A percentile compares a stretch with the other conserved stretches of the same genome.
These are phyloP conservation scores for Himalopsyche tibetana DNA, from an alignment of 2,888 invertebrate species.

Conservation along the genomic window DNA sequence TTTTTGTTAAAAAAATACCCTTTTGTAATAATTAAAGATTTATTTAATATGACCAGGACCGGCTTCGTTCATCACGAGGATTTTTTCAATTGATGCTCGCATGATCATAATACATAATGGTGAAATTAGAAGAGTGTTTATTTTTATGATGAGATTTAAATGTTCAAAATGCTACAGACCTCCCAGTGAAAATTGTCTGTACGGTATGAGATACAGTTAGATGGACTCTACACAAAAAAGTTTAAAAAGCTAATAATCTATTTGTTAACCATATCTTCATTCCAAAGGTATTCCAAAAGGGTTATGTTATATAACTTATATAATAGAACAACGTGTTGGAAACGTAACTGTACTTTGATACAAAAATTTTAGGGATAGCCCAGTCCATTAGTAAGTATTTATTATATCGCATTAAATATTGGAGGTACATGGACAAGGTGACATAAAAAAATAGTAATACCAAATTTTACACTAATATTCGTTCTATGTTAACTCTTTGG, in stretches of 20 bases:
- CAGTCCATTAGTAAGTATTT: slow-evolving; percentile 15
- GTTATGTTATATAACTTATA: slow-evolving; percentile 21
- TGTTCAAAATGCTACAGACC: neutral
- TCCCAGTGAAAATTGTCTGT: neutral
- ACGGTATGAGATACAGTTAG: slow-evolving; percentile 16
- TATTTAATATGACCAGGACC: too few relatives aligned
- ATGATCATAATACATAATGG: too few relatives aligned
- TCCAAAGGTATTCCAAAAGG: slow-evolving; percentile 31
- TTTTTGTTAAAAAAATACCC: too few relatives aligned
- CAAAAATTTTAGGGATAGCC: slow-evolving; percentile 1
- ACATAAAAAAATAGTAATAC: neutral
- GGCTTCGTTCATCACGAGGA: too few relatives aligned
- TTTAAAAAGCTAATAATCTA: slow-evolving; percentile 25
- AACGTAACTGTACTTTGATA: slow-evolving; percentile 19
- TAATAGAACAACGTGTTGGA: slow-evolving; percentile 2
- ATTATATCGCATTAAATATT: neutral
- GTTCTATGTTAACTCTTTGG: too few relatives aligned
- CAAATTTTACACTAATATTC: neutral
- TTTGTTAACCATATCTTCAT: slow-evolving; percentile 30
- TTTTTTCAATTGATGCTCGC: too few relatives aligned
- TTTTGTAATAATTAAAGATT: too few relatives aligned
- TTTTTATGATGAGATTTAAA: too few relatives aligned
- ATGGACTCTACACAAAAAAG: slow-evolving; percentile 18
- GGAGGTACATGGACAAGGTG: neutral
- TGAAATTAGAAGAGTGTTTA: too few relatives aligned